Evolutionary conservation across 1,140 invertebrate genomes (phyloP).

Genomic region (Hyphantria cunea): DNA sequence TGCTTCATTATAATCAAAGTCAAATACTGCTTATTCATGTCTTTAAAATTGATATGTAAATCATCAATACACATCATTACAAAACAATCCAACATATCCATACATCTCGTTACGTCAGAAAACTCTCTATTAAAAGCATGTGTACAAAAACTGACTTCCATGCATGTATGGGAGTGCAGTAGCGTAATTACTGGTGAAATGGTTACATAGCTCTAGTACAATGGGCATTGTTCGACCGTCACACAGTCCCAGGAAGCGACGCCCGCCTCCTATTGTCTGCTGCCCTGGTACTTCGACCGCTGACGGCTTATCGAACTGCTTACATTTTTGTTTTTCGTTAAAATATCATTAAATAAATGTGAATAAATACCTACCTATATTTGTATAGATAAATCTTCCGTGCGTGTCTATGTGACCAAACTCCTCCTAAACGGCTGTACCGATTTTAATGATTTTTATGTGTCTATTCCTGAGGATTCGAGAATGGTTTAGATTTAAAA

Average conservation of each 20-base stretch:
- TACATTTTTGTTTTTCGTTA: not conserved
- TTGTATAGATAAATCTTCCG: too few species aligned
- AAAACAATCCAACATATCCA: too few species aligned
- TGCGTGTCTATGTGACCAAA: too few species aligned
- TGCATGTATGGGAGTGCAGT: conserved; percentile 23
- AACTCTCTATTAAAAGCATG: conserved; percentile 5
- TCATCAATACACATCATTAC: too few species aligned
- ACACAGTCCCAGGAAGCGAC: conserved; percentile 44
- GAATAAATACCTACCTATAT: too few species aligned
- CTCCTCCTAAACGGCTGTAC: too few species aligned
- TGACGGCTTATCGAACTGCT: not conserved
- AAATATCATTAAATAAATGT: not conserved
- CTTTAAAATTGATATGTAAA: too few species aligned
- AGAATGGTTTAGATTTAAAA: too few species aligned
- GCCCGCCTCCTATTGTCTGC: conserved; percentile 53
- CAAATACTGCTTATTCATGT: not conserved
- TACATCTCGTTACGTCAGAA: conserved; percentile 14
- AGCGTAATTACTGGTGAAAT: conserved; percentile 48
- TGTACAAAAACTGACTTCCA: conserved; percentile 4
- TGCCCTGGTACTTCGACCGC: conserved; percentile 38
- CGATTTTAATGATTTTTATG: too few species aligned
- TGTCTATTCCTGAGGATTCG: too few species aligned
- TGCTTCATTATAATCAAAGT: not conserved
- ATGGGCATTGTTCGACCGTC: conserved; percentile 60
- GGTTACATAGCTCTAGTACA: conserved; percentile 48